phyloP scores from a whole-genome alignment of 2,888 invertebrate genomes.

The Caenorhabditis sp. region DNA sequence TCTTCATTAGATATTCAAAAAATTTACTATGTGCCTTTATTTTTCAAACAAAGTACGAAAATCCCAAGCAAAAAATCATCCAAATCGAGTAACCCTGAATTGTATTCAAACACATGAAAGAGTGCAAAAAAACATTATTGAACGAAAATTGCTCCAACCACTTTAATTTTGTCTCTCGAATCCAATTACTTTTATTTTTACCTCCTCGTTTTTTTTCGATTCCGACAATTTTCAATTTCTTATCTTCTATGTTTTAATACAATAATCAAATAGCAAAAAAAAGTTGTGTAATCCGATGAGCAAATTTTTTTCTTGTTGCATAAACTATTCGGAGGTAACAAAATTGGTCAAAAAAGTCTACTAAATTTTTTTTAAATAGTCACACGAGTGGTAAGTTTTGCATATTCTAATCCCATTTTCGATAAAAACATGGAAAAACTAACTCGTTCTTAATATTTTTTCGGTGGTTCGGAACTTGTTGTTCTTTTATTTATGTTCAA shows the following conservation, averaged over 20 bases:
- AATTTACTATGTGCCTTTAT: too few relatives aligned
- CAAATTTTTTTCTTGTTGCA: too few relatives aligned
- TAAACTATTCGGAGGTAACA: too few relatives aligned
- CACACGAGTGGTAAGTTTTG: background rate
- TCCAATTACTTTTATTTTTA: background rate
- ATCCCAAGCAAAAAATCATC: conserved; percentile 1
- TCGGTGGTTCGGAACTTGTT: background rate
- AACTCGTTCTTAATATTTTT: background rate
- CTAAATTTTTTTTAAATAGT: background rate
- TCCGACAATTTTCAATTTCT: too few relatives aligned
- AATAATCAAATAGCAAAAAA: too few relatives aligned
- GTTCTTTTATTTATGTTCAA: background rate
- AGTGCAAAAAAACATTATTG: conserved; percentile 4
- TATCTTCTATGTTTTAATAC: too few relatives aligned
- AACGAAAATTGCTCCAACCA: background rate
- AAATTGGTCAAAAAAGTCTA: background rate
- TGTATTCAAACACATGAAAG: background rate
- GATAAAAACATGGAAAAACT: background rate
- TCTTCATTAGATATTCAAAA: too few relatives aligned
- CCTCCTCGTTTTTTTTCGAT: background rate
- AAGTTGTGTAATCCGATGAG: too few relatives aligned
- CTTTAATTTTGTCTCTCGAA: background rate
- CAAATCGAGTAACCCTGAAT: background rate
- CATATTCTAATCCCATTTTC: background rate
- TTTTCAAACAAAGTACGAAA: background rate